Conservation (phyloP, 2,888 invertebrate species). For the Cyclophora punctaria region DNA sequence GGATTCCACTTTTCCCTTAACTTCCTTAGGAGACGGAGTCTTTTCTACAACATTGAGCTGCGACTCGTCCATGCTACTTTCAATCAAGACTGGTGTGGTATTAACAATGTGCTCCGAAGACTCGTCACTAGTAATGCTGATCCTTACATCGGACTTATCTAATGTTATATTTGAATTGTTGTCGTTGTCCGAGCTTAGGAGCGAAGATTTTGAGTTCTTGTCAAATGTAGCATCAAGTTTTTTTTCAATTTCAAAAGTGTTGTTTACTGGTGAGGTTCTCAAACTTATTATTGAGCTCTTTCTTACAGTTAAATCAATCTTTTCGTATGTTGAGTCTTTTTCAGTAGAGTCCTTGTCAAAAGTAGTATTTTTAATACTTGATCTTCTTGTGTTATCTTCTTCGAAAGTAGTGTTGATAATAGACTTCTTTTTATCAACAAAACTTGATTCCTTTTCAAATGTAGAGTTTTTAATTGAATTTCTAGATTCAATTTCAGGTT, state of each 20-base stretch:
- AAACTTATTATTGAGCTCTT: not conserved
- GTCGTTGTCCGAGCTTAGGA: conserved; percentile 39
- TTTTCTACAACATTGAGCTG: conserved; percentile 4
- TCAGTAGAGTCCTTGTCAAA: conserved; percentile 2
- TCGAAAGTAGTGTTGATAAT: conserved; percentile 9
- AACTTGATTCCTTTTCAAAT: conserved; percentile 5
- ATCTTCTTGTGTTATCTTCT: conserved; percentile 5
- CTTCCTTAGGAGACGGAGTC: conserved; percentile 4
- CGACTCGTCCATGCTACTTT: conserved; percentile 55
- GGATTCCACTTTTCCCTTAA: not conserved
- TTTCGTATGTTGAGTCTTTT: conserved; percentile 2
- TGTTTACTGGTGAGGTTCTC: not conserved
- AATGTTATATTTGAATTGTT: conserved; percentile 25
- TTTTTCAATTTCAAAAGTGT: not conserved
- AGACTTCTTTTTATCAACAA: conserved; percentile 1
- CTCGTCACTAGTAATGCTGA: conserved; percentile 59
- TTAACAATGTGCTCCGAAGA: conserved; percentile 50
- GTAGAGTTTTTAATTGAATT: conserved; percentile 12
- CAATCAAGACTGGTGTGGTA: conserved; percentile 49
- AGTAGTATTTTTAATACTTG: conserved; percentile 3
- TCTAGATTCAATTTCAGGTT: conserved; percentile 7
- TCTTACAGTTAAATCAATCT: not conserved
- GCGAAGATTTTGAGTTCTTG: conserved; percentile 37
- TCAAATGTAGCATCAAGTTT: conserved; percentile 39
- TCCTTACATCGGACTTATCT: conserved; percentile 37